Conservation (phyloP, 2,113 vertebrate genomes). For the Xiphophorus hellerii region DNA sequence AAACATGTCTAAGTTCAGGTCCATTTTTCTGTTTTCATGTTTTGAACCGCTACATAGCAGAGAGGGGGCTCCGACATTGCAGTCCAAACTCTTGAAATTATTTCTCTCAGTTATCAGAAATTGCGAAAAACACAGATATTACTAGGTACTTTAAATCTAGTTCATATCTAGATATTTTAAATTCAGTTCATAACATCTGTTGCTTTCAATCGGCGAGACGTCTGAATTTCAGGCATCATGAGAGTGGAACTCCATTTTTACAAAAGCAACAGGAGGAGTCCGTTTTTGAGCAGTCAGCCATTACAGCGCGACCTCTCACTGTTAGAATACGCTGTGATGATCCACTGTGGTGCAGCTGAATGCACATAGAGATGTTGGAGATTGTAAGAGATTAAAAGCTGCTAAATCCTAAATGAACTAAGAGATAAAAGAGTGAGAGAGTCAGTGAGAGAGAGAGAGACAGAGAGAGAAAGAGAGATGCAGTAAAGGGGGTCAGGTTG, state of each 20-base stretch:
- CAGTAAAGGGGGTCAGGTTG: conserved; percentile 52
- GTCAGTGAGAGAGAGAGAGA: conserved; percentile 7
- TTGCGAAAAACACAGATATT: neutral
- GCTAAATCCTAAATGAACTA: conserved; percentile 68
- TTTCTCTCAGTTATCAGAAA: neutral
- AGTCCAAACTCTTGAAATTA: conserved; percentile 9
- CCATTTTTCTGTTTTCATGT: neutral
- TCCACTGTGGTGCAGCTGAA: conserved; percentile 36
- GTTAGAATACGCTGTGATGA: conserved; percentile 31
- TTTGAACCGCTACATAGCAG: neutral
- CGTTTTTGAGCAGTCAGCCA: conserved; percentile 25
- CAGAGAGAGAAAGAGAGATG: conserved; percentile 6
- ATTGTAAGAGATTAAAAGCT: conserved; percentile 60
- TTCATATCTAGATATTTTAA: too few relatives aligned
- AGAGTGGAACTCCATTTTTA: too few relatives aligned
- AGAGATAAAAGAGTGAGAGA: conserved; percentile 39
- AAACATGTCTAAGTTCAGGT: conserved; percentile 1
- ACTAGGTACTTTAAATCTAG: too few relatives aligned
- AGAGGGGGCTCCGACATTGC: neutral
- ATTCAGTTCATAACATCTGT: too few relatives aligned
- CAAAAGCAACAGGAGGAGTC: neutral
- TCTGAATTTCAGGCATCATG: too few relatives aligned
- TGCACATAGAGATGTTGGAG: conserved; percentile 32
- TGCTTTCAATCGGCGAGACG: too few relatives aligned
- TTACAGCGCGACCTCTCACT: conserved; percentile 39